Base-by-base conservation (phyloP, 2,113 vertebrate species). In the Herpailurus yagouaroundi region DNA sequence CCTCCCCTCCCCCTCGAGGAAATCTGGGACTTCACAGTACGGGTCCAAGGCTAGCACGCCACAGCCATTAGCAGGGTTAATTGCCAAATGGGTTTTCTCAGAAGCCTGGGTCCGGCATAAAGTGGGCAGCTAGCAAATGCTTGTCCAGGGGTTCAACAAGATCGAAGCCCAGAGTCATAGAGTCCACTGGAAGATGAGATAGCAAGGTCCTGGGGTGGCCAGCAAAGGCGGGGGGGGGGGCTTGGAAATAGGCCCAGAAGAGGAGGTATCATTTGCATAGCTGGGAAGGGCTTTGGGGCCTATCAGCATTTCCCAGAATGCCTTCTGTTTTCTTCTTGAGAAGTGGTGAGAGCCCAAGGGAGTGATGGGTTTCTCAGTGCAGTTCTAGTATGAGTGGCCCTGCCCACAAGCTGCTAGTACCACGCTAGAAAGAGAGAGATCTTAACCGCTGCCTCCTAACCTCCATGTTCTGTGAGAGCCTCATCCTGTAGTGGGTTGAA, bases 281-380 rank as follows among this genome's bases (percentile, higher is more conserved):
- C 48, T 25, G 66, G 81, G 7, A 33, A 52, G 52, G 84, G 12
- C 12, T 18, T 64, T 80, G 95, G 77, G 52, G 92, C 66, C 55
- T 36, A 69, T 23, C 15, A 23, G 57, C 69, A 93, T 87, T 98
- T 98, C 97, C 92, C 98, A 98, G 97, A 96, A 97, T 96, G 85
- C 91, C 73, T 63, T 92, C 87, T 85, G 81, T 64, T 88, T 93
- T 55, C 73, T 74, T 60, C 36, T 87, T 5, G 45, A 45, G 36
- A 94, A 36, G 92, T 1, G 31, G 91, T 23, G 14, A 93, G 96
- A 91, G 64, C 83, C 21, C 13, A 45, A 60, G 73, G 52, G 77
- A 71, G 14, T 2, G 48, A 4, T 36, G 89, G 88, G 82, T 89
- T 97, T 96, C 76, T 93, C 18, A 21, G 94, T 0, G 0, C 13